Conservation (phyloP, 2,888 invertebrate species). For the Rotaria sp. region DNA sequence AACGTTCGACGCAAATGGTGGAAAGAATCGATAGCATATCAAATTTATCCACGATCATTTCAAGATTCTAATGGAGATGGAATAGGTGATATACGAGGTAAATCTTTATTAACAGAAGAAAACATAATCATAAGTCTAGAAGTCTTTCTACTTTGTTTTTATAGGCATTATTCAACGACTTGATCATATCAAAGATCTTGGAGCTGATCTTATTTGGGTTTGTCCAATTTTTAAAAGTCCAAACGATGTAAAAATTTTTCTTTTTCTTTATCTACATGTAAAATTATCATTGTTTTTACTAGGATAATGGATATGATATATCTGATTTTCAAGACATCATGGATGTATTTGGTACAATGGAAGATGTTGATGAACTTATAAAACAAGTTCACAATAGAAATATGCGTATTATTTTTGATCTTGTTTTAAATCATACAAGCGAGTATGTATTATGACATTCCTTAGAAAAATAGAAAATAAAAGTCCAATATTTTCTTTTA, state of each 20-base stretch:
- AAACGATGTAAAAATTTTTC: slow-evolving; percentile 50
- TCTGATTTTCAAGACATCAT: slow-evolving; percentile 69
- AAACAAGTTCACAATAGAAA: slow-evolving; percentile 56
- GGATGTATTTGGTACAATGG: slow-evolving; percentile 67
- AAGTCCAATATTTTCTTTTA: slow-evolving; percentile 45
- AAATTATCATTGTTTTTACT: slow-evolving; percentile 58
- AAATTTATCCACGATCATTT: slow-evolving; percentile 68
- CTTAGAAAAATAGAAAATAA: too few species aligned
- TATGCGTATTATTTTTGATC: slow-evolving; percentile 71
- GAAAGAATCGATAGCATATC: slow-evolving; percentile 74
- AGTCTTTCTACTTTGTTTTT: slow-evolving; percentile 43
- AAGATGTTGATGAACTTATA: slow-evolving; percentile 61
- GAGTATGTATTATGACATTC: not conserved
- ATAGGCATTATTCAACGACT: slow-evolving; percentile 56
- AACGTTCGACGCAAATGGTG: slow-evolving; percentile 63
- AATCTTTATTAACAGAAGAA: not conserved
- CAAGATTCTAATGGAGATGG: slow-evolving; percentile 52
- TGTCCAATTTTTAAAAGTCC: slow-evolving; percentile 68
- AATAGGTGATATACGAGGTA: slow-evolving; percentile 46
- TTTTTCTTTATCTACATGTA: not conserved
- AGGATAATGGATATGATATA: slow-evolving; percentile 80
- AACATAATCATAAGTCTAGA: not conserved
- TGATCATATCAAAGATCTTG: slow-evolving; percentile 51
- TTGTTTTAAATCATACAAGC: slow-evolving; percentile 61
- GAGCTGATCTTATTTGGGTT: slow-evolving; percentile 71